These are phyloP conservation scores for Chiridota heheva DNA, from an alignment of 35 echinoderm and acorn worm species.

Conservation along the genomic window DNA sequence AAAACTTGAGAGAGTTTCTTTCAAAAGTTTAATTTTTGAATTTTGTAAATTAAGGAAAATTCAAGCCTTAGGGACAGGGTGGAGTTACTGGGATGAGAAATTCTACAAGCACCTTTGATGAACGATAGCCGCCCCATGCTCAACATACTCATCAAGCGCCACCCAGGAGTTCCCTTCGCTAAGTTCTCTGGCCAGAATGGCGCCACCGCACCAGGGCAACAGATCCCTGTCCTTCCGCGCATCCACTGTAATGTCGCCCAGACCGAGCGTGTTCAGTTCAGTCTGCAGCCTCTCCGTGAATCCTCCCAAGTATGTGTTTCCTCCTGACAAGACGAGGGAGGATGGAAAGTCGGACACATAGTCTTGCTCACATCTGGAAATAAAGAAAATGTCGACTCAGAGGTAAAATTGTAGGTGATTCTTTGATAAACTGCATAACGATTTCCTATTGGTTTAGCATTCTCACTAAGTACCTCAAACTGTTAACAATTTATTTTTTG, in stretches of 20 bases:
- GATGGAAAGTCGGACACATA: slow-evolving; percentile 42
- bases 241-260: slow-evolving; percentile 49
- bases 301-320: slow-evolving; percentile 79
- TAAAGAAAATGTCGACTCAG: too few relatives aligned
- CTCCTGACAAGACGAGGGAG: slow-evolving; percentile 67
- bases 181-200: slow-evolving; percentile 64
- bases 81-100: too few relatives aligned
- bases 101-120: slow-evolving; percentile 63
- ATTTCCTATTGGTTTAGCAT: too few relatives aligned
- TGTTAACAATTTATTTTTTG: too few relatives aligned
- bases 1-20: too few relatives aligned
- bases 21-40: too few relatives aligned
- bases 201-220: slow-evolving; percentile 76
- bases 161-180: slow-evolving; percentile 54
- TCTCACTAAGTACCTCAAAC: too few relatives aligned
- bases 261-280: slow-evolving; percentile 47
- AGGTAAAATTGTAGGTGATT: too few relatives aligned
- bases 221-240: slow-evolving; percentile 63
- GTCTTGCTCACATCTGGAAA: slow-evolving; percentile 35
- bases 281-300: slow-evolving; percentile 66
- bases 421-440: too few relatives aligned
- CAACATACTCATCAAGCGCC: slow-evolving; percentile 47
- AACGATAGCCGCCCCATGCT: slow-evolving; percentile 60
- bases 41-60: too few relatives aligned
- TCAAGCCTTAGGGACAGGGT: too few relatives aligned